These are phyloP conservation scores for Perccottus glenii DNA, from an alignment of 2,113 vertebrate species.

Conservation along the genomic window DNA sequence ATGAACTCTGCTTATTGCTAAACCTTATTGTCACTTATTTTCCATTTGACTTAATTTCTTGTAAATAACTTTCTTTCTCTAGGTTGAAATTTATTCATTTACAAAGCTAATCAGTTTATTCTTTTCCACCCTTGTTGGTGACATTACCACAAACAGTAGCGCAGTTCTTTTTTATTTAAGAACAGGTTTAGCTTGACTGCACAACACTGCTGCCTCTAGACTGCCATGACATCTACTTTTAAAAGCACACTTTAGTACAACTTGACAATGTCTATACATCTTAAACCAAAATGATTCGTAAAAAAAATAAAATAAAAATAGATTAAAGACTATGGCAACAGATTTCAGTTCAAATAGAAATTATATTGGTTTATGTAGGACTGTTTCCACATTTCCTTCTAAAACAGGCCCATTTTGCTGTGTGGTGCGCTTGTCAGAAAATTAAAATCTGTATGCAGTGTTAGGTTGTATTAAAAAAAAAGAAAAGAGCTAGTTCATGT, in stretches of 20 bases:
- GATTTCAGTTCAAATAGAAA: too few species aligned
- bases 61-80: too few species aligned
- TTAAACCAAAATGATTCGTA: too few species aligned
- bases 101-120: too few species aligned
- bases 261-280: background rate
- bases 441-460: constrained; percentile 53
- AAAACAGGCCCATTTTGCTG: constrained; percentile 67
- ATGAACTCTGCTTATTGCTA: background rate
- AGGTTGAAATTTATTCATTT: too few species aligned
- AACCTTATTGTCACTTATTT: too few species aligned
- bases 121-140: too few species aligned
- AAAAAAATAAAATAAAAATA: too few species aligned
- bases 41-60: too few species aligned
- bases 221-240: background rate
- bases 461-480: constrained; percentile 49
- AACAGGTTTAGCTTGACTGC: background rate
- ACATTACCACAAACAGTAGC: too few species aligned
- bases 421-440: constrained; percentile 72
- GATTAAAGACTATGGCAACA: too few species aligned
- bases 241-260: background rate
- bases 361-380: constrained; percentile 30
- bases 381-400: constrained; percentile 61
- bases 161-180: background rate
- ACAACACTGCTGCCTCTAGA: background rate
- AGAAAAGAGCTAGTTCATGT: constrained; percentile 58